phyloP scores from a whole-genome alignment of 1,140 invertebrate genomes.

The Philotrypesis tridentata region DNA sequence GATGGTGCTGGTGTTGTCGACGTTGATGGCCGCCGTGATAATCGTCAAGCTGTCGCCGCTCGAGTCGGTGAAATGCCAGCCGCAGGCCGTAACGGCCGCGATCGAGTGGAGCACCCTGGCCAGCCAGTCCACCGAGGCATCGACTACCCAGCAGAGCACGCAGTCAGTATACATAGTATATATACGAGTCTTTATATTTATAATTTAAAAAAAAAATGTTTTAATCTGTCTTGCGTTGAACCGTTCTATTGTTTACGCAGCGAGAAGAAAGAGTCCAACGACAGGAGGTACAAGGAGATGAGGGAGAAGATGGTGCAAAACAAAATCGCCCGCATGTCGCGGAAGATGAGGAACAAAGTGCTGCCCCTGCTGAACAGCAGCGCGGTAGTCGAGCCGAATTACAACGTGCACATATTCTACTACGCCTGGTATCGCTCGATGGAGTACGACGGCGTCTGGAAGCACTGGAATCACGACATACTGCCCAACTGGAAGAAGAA shows the following conservation, averaged over 20 bases:
- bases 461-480: constrained; percentile 73
- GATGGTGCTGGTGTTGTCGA: constrained; percentile 62
- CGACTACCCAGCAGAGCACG: constrained; percentile 20
- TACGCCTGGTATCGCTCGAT: constrained; percentile 73
- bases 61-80: constrained; percentile 65
- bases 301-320: constrained; percentile 57
- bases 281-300: constrained; percentile 59
- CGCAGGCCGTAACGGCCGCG: constrained; percentile 56
- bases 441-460: constrained; percentile 69
- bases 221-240: too few species aligned
- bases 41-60: constrained; percentile 66
- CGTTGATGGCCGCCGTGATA: constrained; percentile 64
- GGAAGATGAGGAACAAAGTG: constrained; percentile 62
- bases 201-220: too few species aligned
- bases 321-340: constrained; percentile 58
- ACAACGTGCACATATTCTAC: constrained; percentile 74
- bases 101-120: constrained; percentile 64
- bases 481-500: constrained; percentile 72
- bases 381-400: constrained; percentile 63
- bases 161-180: constrained; percentile 29
- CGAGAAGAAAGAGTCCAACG: constrained; percentile 49
- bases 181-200: too few species aligned
- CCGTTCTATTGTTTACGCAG: background rate
- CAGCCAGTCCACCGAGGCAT: constrained; percentile 48
- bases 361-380: constrained; percentile 58